phyloP scores from a whole-genome alignment of 1,140 invertebrate genomes.

The Teleogryllus occipitalis region DNA sequence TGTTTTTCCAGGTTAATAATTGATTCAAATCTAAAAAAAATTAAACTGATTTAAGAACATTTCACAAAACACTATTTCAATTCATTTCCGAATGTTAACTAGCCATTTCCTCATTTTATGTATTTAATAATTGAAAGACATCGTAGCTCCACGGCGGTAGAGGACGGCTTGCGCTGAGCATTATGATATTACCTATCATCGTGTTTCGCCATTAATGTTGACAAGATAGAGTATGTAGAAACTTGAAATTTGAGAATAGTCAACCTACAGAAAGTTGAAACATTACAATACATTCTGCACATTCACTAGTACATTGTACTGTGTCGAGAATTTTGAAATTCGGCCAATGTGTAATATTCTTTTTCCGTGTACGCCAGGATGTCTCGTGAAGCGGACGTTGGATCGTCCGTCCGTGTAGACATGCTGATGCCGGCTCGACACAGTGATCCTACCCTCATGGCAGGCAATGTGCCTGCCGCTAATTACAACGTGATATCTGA shows the following conservation, averaged over 20 bases:
- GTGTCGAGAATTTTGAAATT: neutral
- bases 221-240: neutral
- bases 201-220: neutral
- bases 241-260: neutral
- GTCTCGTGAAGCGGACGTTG: conserved; percentile 32
- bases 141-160: no score
- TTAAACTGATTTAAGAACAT: no score
- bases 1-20: no score
- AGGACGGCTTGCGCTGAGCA: no score
- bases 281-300: no score
- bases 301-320: no score
- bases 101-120: no score
- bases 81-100: no score
- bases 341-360: neutral
- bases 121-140: no score
- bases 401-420: conserved; percentile 36
- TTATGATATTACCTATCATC: neutral
- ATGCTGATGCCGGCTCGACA: conserved; percentile 32
- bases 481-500: conserved; percentile 49
- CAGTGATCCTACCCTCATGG: conserved; percentile 24
- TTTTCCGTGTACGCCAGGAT: neutral
- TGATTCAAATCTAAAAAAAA: no score
- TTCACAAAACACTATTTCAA: no score
- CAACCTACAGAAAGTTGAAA: neutral
- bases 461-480: conserved; percentile 24